A percentile compares a stretch with the other conserved stretches of the same genome.
Conservation (phyloP, 1,140 invertebrate species). For the Heliothis subflexa region DNA sequence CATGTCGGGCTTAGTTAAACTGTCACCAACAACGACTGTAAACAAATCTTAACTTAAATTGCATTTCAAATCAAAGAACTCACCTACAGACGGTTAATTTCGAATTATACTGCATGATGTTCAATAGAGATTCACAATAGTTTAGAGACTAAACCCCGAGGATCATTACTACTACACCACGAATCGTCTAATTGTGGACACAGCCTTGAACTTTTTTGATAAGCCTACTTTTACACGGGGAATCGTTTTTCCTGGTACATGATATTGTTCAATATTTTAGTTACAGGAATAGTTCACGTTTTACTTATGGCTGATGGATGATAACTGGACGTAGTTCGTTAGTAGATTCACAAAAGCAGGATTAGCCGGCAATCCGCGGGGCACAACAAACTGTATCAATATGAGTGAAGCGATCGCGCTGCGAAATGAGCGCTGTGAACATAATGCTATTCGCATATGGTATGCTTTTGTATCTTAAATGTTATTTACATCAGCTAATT, state of each 20-base stretch:
- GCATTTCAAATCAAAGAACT: constrained; percentile 55
- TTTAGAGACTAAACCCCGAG: constrained; percentile 18
- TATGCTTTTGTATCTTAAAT: constrained; percentile 1
- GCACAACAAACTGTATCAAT: constrained; percentile 19
- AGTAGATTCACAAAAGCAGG: constrained; percentile 17
- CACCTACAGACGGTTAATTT: constrained; percentile 36
- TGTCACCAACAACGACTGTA: constrained; percentile 52
- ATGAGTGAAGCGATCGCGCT: constrained; percentile 14
- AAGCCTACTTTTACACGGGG: background rate
- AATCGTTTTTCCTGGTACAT: background rate
- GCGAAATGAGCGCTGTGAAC: constrained; percentile 16
- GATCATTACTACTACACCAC: constrained; percentile 16
- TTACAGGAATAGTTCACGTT: constrained; percentile 8
- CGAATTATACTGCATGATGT: constrained; percentile 19
- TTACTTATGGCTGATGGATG: constrained; percentile 2
- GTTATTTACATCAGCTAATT: constrained; percentile 28
- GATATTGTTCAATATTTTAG: background rate
- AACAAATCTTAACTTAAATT: constrained; percentile 75
- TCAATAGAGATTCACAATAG: constrained; percentile 32
- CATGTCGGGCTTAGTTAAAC: constrained; percentile 35
- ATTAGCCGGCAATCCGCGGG: constrained; percentile 25
- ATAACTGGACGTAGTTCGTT: constrained; percentile 19
- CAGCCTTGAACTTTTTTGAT: background rate
- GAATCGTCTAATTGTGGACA: constrained; percentile 4
- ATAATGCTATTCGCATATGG: constrained; percentile 15